Conservation (phyloP, 2,113 vertebrate genomes). For the Ardeotis arabs region DNA sequence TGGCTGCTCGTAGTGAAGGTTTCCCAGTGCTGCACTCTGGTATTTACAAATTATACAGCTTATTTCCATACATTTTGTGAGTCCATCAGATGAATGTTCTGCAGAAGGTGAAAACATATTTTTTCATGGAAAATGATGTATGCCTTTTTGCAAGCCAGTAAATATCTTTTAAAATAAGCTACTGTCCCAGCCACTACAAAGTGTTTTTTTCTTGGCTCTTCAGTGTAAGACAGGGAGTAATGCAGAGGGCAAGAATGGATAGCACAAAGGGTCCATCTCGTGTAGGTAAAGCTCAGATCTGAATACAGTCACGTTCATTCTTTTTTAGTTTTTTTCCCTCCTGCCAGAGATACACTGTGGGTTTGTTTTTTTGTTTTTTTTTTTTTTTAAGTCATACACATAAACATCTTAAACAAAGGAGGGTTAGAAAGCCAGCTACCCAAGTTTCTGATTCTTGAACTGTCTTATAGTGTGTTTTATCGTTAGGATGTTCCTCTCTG, state of each 20-base stretch:
- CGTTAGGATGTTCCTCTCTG: not conserved
- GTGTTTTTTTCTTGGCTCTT: not conserved
- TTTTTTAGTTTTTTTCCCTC: not conserved
- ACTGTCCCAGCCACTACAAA: not conserved
- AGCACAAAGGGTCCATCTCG: rapidly evolving
- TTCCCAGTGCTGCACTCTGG: not conserved
- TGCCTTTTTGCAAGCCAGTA: not conserved
- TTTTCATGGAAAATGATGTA: not conserved
- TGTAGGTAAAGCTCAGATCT: not conserved
- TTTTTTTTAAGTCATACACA: not conserved
- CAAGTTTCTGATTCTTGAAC: not conserved
- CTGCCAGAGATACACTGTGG: not conserved
- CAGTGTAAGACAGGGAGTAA: not conserved
- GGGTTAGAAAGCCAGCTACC: not conserved
- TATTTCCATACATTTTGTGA: not conserved
- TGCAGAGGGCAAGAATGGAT: not conserved
- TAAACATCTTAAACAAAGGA: not conserved
- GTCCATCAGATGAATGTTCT: not conserved
- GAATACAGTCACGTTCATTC: not conserved
- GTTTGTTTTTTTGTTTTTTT: no score
- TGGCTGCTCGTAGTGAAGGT: not conserved
- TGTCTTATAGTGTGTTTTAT: not conserved
- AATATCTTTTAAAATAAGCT: not conserved
- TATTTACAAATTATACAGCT: not conserved
- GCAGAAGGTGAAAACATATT: not conserved